Evolutionary conservation across 1,140 invertebrate species (phyloP).

Genomic region (Achatina immaculata): DNA sequence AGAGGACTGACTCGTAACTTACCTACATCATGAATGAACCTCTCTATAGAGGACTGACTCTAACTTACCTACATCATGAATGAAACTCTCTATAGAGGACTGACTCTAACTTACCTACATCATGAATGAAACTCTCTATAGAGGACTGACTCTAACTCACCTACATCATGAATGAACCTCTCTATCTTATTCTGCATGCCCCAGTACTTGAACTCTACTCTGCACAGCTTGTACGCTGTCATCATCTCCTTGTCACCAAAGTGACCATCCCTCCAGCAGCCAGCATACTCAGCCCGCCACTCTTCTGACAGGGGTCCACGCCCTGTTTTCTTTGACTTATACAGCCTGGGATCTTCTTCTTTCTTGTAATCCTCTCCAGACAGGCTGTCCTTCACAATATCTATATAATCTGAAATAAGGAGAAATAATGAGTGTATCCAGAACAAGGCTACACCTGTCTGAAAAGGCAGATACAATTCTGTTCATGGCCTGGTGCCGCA

Average conservation of each 20-base stretch:
- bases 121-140: conserved; percentile 92
- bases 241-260: conserved; percentile 78
- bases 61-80: neutral
- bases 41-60: neutral
- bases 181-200: conserved; percentile 99
- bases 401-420: conserved; percentile 86
- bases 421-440: too few species aligned
- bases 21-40: conserved; percentile 16
- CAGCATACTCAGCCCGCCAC: conserved; percentile 88
- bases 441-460: too few species aligned
- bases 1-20: neutral
- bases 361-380: conserved; percentile 90
- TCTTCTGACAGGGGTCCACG: conserved; percentile 90
- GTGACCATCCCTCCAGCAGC: conserved; percentile 85
- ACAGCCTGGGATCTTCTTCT: conserved; percentile 95
- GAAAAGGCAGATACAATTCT: neutral
- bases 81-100: neutral
- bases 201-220: conserved; percentile 99
- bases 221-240: conserved; percentile 99
- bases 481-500: neutral
- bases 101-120: conserved; percentile 99
- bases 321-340: conserved; percentile 89
- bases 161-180: conserved; percentile 98
- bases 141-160: conserved; percentile 73
- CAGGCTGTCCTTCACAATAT: conserved; percentile 96